phyloP scores from a whole-genome alignment of 2,113 vertebrate genomes.

The Pagrus major region DNA sequence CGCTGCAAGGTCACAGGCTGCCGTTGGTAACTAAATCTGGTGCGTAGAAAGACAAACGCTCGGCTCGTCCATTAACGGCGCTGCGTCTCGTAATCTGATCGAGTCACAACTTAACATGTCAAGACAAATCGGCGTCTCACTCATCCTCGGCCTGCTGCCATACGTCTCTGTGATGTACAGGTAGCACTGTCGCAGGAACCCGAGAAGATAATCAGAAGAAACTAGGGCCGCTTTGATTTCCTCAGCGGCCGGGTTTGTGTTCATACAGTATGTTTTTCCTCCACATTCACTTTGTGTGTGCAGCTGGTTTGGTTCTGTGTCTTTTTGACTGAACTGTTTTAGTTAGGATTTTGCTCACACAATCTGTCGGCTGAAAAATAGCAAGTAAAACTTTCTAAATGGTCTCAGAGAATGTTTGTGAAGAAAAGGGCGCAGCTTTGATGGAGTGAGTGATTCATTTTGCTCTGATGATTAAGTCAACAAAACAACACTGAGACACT shows the following conservation, averaged over 20 bases:
- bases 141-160: slow-evolving; percentile 6
- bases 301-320: not conserved
- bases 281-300: not conserved
- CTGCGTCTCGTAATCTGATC: slow-evolving; percentile 63
- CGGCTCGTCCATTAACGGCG: slow-evolving; percentile 67
- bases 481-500: not conserved
- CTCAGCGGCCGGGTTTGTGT: not conserved
- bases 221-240: slow-evolving; percentile 46
- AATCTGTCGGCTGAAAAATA: not conserved
- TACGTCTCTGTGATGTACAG: slow-evolving; percentile 46
- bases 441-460: slow-evolving; percentile 20
- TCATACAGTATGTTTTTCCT: not conserved
- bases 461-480: slow-evolving; percentile 12
- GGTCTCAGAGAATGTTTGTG: slow-evolving; percentile 14
- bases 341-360: slow-evolving; percentile 2
- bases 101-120: slow-evolving; percentile 75
- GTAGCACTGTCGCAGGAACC: slow-evolving; percentile 46
- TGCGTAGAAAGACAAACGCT: slow-evolving; percentile 46
- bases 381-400: not conserved
- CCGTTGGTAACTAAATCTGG: slow-evolving; percentile 59
- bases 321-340: slow-evolving; percentile 27
- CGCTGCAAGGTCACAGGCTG: slow-evolving; percentile 65
- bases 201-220: slow-evolving; percentile 58
- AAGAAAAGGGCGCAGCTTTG: not conserved
- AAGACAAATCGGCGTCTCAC: slow-evolving; percentile 69